These are phyloP conservation scores for Caenorhabditis virilis DNA, from an alignment of 2,888 invertebrate species.

Conservation along the genomic window DNA sequence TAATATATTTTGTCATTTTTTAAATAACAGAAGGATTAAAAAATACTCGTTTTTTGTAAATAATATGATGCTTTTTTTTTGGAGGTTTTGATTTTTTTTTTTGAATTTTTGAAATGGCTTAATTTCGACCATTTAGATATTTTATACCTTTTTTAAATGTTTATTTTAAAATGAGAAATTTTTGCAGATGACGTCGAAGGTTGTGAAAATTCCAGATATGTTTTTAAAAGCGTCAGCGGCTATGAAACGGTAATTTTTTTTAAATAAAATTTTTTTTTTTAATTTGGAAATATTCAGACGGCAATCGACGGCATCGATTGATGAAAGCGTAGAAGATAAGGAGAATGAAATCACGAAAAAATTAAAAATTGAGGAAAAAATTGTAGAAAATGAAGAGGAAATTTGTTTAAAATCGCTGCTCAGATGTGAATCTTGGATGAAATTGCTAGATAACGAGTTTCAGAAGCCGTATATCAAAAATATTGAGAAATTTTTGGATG, in stretches of 20 bases:
- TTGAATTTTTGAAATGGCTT: no score
- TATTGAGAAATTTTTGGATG: constrained; percentile 61
- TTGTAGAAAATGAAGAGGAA: not conserved
- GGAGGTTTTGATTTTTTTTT: no score
- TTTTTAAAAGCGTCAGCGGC: constrained; percentile 26
- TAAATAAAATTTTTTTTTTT: no score
- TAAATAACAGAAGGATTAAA: no score
- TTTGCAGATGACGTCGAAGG: constrained; percentile 15
- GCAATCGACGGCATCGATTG: not conserved
- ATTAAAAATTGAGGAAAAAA: constrained; percentile 1
- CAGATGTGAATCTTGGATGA: constrained; percentile 26
- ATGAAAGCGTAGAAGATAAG: not conserved
- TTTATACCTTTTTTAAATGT: no score
- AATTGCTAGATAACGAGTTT: constrained; percentile 60
- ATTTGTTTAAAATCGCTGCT: constrained; percentile 8
- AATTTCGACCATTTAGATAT: no score
- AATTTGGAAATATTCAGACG: no score
- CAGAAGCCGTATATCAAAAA: constrained; percentile 65
- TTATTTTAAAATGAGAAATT: no score
- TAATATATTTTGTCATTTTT: no score
- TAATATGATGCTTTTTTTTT: no score
- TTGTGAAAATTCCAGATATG: constrained; percentile 36
- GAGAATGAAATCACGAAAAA: not conserved
- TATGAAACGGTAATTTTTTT: constrained; percentile 18
- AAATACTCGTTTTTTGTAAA: no score